Percentiles rank a stretch among this genome's conserved stretches.
Conservation (phyloP, 2,888 invertebrate species). For the Limnephilus rhombicus region DNA sequence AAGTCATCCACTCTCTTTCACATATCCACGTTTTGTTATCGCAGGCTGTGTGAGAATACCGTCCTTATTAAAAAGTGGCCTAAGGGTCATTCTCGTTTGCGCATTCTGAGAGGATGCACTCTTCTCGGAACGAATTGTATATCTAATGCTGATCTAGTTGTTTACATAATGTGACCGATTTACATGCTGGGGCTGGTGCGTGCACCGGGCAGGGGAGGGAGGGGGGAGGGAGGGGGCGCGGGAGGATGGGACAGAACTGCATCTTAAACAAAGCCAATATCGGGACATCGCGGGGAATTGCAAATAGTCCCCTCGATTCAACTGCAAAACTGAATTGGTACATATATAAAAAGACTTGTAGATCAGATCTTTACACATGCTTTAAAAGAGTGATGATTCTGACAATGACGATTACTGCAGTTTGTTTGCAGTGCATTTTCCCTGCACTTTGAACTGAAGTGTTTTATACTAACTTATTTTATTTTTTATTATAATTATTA, state of each 20-base stretch:
- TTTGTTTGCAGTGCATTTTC: too few relatives aligned
- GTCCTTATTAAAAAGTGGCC: conserved; percentile 28
- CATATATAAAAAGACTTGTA: background rate
- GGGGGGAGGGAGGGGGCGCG: background rate
- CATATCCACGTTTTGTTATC: background rate
- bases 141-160: conserved; percentile 65
- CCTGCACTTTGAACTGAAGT: background rate
- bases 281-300: conserved; percentile 32
- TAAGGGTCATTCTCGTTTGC: conserved; percentile 52
- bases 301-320: background rate
- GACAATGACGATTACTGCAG: background rate
- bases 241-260: conserved; percentile 44
- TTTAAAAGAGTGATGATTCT: background rate
- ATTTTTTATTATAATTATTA: too few relatives aligned
- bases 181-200: conserved; percentile 58
- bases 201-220: background rate
- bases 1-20: background rate
- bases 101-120: conserved; percentile 26
- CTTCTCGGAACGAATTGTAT: conserved; percentile 54
- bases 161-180: conserved; percentile 65
- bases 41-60: background rate
- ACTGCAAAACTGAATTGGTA: background rate
- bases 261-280: conserved; percentile 39
- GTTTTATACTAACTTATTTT: too few relatives aligned
- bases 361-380: background rate